A percentile compares a stretch with the other conserved stretches of the same genome.
phyloP scores from a whole-genome alignment of 2,113 vertebrate species.

The Lontra canadensis region DNA sequence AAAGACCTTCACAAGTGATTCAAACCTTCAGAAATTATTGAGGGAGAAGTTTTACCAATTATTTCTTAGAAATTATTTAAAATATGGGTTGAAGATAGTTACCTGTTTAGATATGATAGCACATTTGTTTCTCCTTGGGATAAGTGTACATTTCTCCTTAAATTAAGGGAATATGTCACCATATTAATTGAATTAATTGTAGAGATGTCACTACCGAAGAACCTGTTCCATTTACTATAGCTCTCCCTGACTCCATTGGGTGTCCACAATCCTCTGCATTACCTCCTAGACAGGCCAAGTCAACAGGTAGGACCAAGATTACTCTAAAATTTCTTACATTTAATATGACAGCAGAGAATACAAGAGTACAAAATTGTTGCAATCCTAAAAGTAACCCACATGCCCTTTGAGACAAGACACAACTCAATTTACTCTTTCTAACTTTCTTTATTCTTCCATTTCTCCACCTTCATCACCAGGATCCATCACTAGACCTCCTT shows the following conservation, averaged over 20 bases:
- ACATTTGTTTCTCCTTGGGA: neutral
- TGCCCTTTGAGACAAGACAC: neutral
- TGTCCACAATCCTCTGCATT: neutral
- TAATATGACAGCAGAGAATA: neutral
- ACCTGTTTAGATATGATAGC: neutral
- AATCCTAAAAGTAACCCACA: neutral
- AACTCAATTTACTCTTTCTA: neutral
- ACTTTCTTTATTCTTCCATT: neutral
- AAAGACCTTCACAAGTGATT: neutral
- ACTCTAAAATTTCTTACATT: neutral
- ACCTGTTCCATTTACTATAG: neutral
- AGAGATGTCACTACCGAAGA: neutral
- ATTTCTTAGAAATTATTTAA: slow-evolving; percentile 7
- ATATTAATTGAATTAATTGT: neutral
- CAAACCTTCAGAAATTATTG: neutral
- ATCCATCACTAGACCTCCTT: neutral
- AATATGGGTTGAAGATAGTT: neutral
- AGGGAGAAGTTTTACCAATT: neutral
- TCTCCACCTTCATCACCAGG: neutral
- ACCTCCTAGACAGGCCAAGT: neutral
- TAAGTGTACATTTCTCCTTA: neutral
- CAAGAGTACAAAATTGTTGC: neutral
- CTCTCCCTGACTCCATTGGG: neutral
- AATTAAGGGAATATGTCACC: neutral
- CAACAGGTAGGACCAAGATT: neutral